Evolutionary conservation across 2,113 vertebrate genomes (phyloP), one percentile per base, ranked within the genome.

Genomic region (Pleuronectes platessa): DNA sequence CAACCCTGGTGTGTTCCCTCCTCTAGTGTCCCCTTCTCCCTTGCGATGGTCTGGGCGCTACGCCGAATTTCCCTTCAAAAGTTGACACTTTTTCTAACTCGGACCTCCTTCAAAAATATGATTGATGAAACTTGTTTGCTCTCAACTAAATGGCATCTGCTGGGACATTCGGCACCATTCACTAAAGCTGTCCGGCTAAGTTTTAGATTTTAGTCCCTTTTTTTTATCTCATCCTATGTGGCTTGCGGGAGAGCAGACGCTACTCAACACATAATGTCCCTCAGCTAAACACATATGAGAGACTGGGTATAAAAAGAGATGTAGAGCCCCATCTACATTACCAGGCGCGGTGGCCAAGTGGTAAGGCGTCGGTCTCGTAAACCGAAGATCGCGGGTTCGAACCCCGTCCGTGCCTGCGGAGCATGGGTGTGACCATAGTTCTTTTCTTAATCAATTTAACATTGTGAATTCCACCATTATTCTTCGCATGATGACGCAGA

Each of bases 291-390:
- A 0, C 31, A 1, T 31, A 7, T 7, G 5, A 31, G 6, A 31
- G 0, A 6, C 40, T 42, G 12, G 40, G 40, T 12, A 42, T 42
- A 13, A 42, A 13, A 12, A 12, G 11, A 42, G 10, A 42, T 11
- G 40, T 2, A 42, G 40, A 42, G 12, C 2, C 40, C 40, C 3
- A 0, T 42, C 12, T 13, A 42, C 40, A 63, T 20, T 24, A 35
- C 15, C 73, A 81, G 95, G 95, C 96, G 96, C 96, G 96, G 96
- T 97, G 96, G 96, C 96, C 95, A 96, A 96, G 96, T 96, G 96
- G 96, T 96, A 95, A 95, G 96, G 95, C 94, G 95, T 96, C 96
- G 95, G 96, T 96, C 95, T 96, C 95, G 96, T 96, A 96, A 96
- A 96, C 95, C 92, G 93, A 94, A 94, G 93, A 94, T 94, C 93